These are phyloP conservation scores for Trachelus tabidus DNA, from an alignment of 2,888 invertebrate genomes.

Conservation along the genomic window DNA sequence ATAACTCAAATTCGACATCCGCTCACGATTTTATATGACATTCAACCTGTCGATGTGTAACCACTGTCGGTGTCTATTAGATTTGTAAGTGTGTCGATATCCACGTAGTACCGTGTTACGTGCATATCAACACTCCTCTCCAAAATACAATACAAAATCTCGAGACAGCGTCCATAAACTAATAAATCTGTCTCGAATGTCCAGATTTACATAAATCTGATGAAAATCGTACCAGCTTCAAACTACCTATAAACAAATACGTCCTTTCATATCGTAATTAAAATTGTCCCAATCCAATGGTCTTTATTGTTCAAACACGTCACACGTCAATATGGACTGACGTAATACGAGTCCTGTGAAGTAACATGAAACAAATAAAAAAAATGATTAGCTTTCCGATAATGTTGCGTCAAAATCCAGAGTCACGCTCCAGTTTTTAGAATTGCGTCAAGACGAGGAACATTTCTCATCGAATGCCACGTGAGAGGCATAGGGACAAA, in stretches of 20 bases:
- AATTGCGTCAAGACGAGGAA: too few relatives aligned
- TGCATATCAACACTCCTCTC: neutral
- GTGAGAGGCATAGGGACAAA: too few relatives aligned
- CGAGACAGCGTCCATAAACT: neutral
- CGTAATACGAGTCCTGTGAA: too few relatives aligned
- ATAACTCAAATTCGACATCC: neutral
- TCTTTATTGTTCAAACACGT: neutral
- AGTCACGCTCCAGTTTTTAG: too few relatives aligned
- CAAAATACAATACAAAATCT: neutral
- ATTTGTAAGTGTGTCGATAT: too few relatives aligned
- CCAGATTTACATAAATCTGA: neutral
- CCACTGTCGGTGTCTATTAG: too few relatives aligned
- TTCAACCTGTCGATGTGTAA: neutral
- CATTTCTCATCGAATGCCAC: too few relatives aligned
- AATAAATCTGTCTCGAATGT: neutral
- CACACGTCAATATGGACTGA: neutral
- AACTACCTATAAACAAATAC: neutral
- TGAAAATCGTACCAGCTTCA: too few relatives aligned
- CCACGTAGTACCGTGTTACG: neutral
- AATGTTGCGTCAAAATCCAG: too few relatives aligned
- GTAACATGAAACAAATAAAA: too few relatives aligned
- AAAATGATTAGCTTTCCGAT: too few relatives aligned
- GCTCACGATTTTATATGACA: neutral
- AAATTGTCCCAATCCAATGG: neutral
- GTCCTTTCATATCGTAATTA: neutral